Evolutionary conservation across 2,797 vertebrate species (phyloP).

Genomic region (Gallinago nigripennis): DNA sequence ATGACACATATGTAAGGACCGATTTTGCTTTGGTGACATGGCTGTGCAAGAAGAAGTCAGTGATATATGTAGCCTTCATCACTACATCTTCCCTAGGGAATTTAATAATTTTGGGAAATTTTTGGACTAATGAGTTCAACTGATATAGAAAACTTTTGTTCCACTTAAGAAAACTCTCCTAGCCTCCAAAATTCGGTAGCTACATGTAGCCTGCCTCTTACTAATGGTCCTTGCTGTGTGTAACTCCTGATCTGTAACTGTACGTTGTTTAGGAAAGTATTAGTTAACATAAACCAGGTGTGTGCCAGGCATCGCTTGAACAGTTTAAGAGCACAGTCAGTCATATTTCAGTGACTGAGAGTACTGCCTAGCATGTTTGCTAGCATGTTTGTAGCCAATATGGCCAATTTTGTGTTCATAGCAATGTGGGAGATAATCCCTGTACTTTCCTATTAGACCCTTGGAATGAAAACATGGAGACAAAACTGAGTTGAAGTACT

Average conservation of each 20-base stretch:
- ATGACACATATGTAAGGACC: background rate
- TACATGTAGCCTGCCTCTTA: background rate
- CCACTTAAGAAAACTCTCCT: background rate
- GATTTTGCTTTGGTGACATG: background rate
- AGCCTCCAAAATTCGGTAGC: background rate
- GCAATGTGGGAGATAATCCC: background rate
- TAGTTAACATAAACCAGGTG: background rate
- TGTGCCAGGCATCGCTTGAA: background rate
- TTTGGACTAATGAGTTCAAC: background rate
- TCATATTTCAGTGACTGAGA: background rate
- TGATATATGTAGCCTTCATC: background rate
- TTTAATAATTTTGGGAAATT: background rate
- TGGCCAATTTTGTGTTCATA: background rate
- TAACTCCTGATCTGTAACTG: background rate
- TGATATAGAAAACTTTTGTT: background rate
- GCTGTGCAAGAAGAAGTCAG: background rate
- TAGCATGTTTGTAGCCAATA: background rate
- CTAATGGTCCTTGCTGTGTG: fast-evolving
- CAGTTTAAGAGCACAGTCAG: background rate
- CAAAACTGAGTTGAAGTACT: background rate
- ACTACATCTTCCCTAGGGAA: background rate
- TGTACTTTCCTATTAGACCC: background rate
- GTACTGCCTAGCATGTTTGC: background rate
- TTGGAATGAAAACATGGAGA: background rate
- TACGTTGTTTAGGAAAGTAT: fast-evolving